phyloP scores from a whole-genome alignment of 2,888 invertebrate genomes.

The Chymomyza procnemis region DNA sequence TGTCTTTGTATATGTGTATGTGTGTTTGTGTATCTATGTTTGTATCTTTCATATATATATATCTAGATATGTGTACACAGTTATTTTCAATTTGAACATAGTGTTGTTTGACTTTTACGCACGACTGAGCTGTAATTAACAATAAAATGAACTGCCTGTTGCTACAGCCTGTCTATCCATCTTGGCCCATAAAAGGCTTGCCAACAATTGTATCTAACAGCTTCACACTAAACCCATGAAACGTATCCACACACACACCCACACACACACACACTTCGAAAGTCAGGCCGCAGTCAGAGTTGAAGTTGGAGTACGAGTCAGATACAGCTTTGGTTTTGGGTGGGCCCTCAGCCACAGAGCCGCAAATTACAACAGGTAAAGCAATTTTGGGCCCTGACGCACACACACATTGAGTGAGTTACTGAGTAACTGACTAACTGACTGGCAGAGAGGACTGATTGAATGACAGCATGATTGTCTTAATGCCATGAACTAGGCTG shows the following conservation, averaged over 20 bases:
- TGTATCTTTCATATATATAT: not conserved
- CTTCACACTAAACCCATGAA: not conserved
- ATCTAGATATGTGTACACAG: not conserved
- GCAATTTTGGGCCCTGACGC: not conserved
- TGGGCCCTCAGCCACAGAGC: not conserved
- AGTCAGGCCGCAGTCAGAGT: not conserved
- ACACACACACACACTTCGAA: not conserved
- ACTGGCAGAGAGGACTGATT: not conserved
- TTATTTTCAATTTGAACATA: constrained; percentile 1
- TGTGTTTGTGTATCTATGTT: not conserved
- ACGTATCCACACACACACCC: not conserved
- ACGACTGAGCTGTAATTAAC: not conserved
- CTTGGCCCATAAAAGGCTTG: not conserved
- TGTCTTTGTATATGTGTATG: not conserved
- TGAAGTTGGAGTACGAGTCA: too few relatives aligned
- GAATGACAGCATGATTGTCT: constrained; percentile 5
- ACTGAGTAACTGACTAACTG: not conserved
- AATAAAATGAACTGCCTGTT: constrained; percentile 2
- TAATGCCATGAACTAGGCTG: not conserved
- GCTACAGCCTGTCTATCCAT: not conserved
- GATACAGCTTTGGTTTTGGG: not conserved
- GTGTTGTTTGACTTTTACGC: not conserved
- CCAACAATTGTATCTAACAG: not conserved
- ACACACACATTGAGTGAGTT: not conserved
- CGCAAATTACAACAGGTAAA: constrained; percentile 4